Evolutionary conservation across 2,113 vertebrate genomes (phyloP), one percentile per base, ranked within the genome.

Genomic region (Thamnaconus septentrionalis): DNA sequence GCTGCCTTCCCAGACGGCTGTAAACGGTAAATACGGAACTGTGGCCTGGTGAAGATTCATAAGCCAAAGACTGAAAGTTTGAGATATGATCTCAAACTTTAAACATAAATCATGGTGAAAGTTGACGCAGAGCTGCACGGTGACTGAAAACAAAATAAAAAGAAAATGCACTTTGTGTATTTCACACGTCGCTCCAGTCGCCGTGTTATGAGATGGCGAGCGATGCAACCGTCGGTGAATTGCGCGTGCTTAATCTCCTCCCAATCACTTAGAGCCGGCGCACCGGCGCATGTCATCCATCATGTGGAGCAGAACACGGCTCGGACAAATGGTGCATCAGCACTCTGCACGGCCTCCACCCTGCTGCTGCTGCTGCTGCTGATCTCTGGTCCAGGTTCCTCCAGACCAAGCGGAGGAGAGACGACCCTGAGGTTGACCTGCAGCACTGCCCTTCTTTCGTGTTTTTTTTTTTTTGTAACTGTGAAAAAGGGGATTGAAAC

Each of bases 241-340:
- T 95, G 93, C 90, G 89, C 91, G 91, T 94, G 93, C 94, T 96
- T 93, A 94, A 93, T 96, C 94, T 95, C 93, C 86, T 31, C 90
- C 91, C 93, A 94, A 94, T 95, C 94, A 96, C 95, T 96, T 94
- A 96, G 75, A 91, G 92, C 90, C 89, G 90, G 92, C 92, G 93
- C 90, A 92, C 90, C 93, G 90, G 92, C 85, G 89, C 90, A 89
- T 84, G 79, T 90, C 93, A 95, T 96, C 94, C 94, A 96, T 96
- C 95, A 96, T 93, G 90, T 88, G 81, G 86, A 91, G 91, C 79
- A 75, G 74, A 83, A 84, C 61, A 71, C 60, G 53, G 88, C 87
- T 88, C 85, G 87, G 92, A 94, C 93, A 92, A 91, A 92, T 81
- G 85, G 91, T 90, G 90, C 93, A 94, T 95, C 94, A 95, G 92